Percentiles rank a stretch among this genome's conserved stretches.
Conservation (phyloP, 2,797 vertebrate species). For the Zenarchopterus dispar region DNA sequence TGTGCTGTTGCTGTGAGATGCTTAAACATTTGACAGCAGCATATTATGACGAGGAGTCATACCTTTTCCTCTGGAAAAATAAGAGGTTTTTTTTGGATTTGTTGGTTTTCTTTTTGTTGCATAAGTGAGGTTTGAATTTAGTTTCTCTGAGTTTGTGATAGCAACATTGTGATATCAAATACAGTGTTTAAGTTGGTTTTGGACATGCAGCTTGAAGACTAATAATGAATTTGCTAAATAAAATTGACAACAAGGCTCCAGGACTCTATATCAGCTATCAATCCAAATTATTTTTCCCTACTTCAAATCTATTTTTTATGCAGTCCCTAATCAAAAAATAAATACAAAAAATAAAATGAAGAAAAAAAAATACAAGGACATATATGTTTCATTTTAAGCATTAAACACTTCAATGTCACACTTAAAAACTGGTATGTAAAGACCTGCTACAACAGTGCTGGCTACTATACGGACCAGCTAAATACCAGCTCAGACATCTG, state of each 20-base stretch:
- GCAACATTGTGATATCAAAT: no score
- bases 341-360: no score
- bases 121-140: constrained; percentile 48
- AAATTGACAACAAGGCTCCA: not conserved
- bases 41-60: constrained; percentile 46
- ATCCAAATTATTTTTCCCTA: not conserved
- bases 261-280: not conserved
- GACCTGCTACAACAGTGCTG: constrained; percentile 46
- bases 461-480: constrained; percentile 56
- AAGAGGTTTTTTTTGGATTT: not conserved
- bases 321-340: constrained; percentile 27
- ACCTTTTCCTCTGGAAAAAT: constrained; percentile 45
- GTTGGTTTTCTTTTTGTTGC: constrained; percentile 45
- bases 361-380: constrained; percentile 38
- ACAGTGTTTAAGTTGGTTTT: not conserved
- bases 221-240: not conserved
- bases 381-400: constrained; percentile 37
- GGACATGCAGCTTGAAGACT: not conserved
- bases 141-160: constrained; percentile 23
- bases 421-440: constrained; percentile 48
- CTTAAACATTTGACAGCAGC: constrained; percentile 41
- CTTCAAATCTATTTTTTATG: constrained; percentile 7
- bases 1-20: constrained; percentile 27
- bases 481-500: constrained; percentile 68
- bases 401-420: constrained; percentile 33